Conservation (phyloP, 2,113 vertebrate species). For the Taxidea taxus region DNA sequence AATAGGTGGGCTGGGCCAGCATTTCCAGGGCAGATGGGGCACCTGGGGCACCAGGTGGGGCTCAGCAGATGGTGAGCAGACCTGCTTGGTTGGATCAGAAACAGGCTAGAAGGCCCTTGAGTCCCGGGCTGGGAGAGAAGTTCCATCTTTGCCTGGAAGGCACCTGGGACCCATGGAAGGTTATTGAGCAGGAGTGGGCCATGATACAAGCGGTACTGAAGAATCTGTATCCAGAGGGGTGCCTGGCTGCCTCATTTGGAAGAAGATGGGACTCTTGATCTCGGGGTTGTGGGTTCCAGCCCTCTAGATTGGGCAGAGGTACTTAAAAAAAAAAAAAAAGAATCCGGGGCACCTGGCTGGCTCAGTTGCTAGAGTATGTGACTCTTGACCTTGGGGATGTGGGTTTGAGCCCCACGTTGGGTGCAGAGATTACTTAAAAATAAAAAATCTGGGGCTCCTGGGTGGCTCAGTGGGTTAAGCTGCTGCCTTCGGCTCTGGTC, state of each 20-base stretch:
- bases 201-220: neutral
- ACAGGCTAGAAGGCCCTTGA: neutral
- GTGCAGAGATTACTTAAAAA: no score
- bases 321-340: neutral
- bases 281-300: neutral
- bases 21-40: neutral
- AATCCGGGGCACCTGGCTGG: neutral
- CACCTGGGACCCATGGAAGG: neutral
- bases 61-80: neutral
- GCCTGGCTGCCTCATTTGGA: neutral
- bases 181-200: neutral
- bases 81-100: slow-evolving; percentile 1
- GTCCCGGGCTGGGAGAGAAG: neutral
- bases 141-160: neutral
- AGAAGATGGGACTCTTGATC: neutral
- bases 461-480: neutral
- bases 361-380: neutral
- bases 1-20: neutral
- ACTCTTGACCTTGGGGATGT: no score
- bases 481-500: no score
- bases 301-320: neutral
- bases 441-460: neutral
- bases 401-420: no score
- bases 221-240: neutral
- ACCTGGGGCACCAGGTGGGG: neutral